Evolutionary conservation across 2,113 vertebrate genomes (phyloP).

Genomic region (Sander vitreus): DNA sequence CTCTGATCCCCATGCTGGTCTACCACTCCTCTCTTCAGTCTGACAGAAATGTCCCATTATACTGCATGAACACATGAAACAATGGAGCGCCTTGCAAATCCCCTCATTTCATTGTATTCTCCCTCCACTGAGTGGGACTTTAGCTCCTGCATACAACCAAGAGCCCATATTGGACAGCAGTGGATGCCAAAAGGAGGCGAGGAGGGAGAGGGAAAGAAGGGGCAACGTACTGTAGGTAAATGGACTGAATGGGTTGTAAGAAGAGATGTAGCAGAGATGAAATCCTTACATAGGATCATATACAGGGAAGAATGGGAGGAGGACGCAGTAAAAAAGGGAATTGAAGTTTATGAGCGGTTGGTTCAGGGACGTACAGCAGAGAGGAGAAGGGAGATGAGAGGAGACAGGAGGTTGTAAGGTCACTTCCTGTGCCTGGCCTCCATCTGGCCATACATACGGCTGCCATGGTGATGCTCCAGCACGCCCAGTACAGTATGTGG

Average conservation of each 20-base stretch:
- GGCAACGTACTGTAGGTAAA: not conserved
- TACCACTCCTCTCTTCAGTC: slow-evolving; percentile 45
- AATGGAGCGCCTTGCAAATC: slow-evolving; percentile 71
- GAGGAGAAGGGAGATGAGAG: slow-evolving; percentile 50
- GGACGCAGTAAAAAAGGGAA: slow-evolving; percentile 6
- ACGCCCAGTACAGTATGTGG: slow-evolving; percentile 25
- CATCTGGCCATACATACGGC: slow-evolving; percentile 64
- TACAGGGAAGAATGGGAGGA: not conserved
- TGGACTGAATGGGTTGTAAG: not conserved
- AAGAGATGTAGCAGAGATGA: not conserved
- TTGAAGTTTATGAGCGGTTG: slow-evolving; percentile 1
- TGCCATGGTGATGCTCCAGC: slow-evolving; percentile 47
- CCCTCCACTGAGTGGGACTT: slow-evolving; percentile 48
- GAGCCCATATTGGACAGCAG: slow-evolving; percentile 36
- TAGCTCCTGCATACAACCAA: slow-evolving; percentile 52
- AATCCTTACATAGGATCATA: slow-evolving; percentile 8
- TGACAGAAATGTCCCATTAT: slow-evolving; percentile 67
- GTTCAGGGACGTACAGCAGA: slow-evolving; percentile 9
- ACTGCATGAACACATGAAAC: slow-evolving; percentile 61
- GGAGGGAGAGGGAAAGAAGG: not conserved
- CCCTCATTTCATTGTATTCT: slow-evolving; percentile 62
- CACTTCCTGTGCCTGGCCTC: slow-evolving; percentile 62
- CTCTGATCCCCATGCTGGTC: slow-evolving; percentile 49
- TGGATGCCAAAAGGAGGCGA: slow-evolving; percentile 28
- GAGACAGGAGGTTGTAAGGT: slow-evolving; percentile 61